Percentiles rank a stretch among this genome's conserved stretches.
These are phyloP conservation scores for Lophius americanus DNA, from an alignment of 2,797 vertebrate species.

Conservation along the genomic window DNA sequence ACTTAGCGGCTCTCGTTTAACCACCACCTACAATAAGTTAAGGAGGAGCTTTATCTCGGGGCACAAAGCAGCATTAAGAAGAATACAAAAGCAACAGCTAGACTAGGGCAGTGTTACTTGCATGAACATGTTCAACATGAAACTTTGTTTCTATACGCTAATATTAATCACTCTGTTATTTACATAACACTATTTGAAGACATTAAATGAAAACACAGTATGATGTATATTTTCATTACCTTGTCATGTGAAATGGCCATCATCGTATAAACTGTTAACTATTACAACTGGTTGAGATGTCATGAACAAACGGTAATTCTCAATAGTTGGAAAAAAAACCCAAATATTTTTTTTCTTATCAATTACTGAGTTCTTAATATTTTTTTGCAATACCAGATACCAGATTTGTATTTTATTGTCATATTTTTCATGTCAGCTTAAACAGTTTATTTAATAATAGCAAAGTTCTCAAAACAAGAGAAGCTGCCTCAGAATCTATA, in stretches of 20 bases:
- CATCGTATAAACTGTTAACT: no score
- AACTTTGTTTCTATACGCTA: no score
- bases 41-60: background rate
- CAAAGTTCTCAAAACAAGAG: background rate
- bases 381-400: background rate
- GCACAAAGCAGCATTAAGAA: background rate
- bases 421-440: background rate
- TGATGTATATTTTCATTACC: no score
- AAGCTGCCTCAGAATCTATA: background rate
- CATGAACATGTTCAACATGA: background rate
- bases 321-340: no score
- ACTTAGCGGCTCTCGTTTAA: constrained; percentile 94
- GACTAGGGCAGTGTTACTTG: background rate
- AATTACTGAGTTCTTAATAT: background rate
- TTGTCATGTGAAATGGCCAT: no score
- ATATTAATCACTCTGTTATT: no score
- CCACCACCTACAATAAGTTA: constrained; percentile 82
- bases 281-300: no score
- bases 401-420: background rate
- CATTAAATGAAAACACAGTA: no score
- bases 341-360: background rate
- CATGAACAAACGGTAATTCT: no score
- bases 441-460: background rate
- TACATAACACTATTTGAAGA: no score
- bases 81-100: no score